These are phyloP conservation scores for Tokudaia muenninki DNA, from an alignment of 2,797 vertebrate genomes.

Conservation along the genomic window DNA sequence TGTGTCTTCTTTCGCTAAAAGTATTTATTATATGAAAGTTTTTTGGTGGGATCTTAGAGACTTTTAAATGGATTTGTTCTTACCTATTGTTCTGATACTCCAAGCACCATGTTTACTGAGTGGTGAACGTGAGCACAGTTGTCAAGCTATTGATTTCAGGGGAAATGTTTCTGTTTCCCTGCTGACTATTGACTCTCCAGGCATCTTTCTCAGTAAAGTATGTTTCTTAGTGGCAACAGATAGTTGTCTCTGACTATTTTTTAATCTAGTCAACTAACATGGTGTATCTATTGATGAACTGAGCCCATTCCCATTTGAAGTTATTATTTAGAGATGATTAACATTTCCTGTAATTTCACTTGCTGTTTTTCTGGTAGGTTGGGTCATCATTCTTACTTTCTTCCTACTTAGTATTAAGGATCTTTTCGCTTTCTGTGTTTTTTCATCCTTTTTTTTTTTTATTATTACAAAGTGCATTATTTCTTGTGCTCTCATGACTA, in stretches of 20 bases:
- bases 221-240: neutral
- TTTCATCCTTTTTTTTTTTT: neutral
- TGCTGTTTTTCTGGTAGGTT: neutral
- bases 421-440: neutral
- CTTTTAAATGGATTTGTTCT: neutral
- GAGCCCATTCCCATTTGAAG: neutral
- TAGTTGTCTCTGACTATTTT: neutral
- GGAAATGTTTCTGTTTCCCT: neutral
- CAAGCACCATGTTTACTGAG: neutral
- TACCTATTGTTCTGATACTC: neutral
- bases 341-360: neutral
- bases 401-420: neutral
- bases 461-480: neutral
- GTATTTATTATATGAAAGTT: neutral
- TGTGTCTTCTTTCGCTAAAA: neutral
- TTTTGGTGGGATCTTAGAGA: neutral
- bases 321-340: neutral
- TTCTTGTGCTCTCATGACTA: neutral
- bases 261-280: neutral
- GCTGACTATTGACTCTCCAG: neutral
- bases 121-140: neutral
- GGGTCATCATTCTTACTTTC: neutral
- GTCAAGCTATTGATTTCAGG: neutral
- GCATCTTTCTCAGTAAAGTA: neutral
- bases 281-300: neutral